Evolutionary conservation across 1,140 invertebrate genomes (phyloP).

Genomic region (Pseudomyrmex sp.): DNA sequence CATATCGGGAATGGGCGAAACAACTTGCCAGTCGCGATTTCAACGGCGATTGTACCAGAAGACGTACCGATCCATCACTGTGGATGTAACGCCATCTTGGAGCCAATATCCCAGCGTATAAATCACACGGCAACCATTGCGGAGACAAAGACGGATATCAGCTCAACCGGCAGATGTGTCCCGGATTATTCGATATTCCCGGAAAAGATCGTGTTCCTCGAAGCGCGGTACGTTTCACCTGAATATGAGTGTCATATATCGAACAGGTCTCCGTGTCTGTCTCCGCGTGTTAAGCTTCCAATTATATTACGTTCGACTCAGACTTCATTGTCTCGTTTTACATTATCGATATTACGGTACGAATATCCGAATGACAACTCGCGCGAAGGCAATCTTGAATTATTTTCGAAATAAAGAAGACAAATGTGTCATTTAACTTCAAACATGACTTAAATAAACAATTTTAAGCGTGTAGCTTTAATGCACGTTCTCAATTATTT

Average conservation of each 20-base stretch:
- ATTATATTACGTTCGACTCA: slow-evolving; percentile 31
- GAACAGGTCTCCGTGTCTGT: slow-evolving; percentile 1
- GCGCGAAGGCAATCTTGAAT: background rate
- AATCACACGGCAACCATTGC: slow-evolving; percentile 74
- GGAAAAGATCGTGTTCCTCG: slow-evolving; percentile 52
- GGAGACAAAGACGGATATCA: slow-evolving; percentile 77
- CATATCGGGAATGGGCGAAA: slow-evolving; percentile 41
- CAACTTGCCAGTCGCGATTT: slow-evolving; percentile 55
- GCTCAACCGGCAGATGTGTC: slow-evolving; percentile 69
- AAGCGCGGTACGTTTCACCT: slow-evolving; percentile 30
- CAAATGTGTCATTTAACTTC: slow-evolving; percentile 4
- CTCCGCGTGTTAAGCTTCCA: slow-evolving; percentile 49
- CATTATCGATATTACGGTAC: background rate
- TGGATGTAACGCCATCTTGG: slow-evolving; percentile 73
- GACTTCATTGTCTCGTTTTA: slow-evolving; percentile 20
- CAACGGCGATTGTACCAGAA: slow-evolving; percentile 56
- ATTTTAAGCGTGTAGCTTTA: background rate
- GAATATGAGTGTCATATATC: slow-evolving; percentile 55
- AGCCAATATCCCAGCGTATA: slow-evolving; percentile 77
- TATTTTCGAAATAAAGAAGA: too few relatives aligned
- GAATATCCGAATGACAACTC: background rate
- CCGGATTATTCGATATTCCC: slow-evolving; percentile 68
- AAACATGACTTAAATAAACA: background rate
- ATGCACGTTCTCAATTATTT: too few relatives aligned
- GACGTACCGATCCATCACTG: slow-evolving; percentile 71